Evolutionary conservation across 2,888 invertebrate genomes (phyloP).

Genomic region (Lomographa bimaculata): DNA sequence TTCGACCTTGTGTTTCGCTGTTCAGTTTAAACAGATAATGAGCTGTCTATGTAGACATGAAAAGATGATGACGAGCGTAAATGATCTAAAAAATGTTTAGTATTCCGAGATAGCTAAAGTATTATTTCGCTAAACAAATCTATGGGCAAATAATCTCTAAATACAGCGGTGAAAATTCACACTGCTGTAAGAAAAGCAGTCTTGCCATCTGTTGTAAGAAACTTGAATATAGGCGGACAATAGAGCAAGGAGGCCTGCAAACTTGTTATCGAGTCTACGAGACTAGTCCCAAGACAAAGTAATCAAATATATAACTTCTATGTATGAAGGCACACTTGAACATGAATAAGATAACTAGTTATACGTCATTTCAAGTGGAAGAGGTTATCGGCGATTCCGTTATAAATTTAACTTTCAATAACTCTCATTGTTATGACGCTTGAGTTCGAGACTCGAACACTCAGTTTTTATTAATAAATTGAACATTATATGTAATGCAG

Average conservation of each 20-base stretch:
- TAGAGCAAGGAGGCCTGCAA: slow-evolving; percentile 12
- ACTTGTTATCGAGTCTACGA: slow-evolving; percentile 18
- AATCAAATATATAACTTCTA: slow-evolving; percentile 10
- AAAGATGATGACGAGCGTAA: slow-evolving; percentile 6
- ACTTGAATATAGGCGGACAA: slow-evolving; percentile 9
- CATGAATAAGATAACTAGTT: slow-evolving; percentile 13
- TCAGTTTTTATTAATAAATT: not conserved
- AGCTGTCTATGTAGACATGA: slow-evolving; percentile 11
- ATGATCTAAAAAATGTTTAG: slow-evolving; percentile 7
- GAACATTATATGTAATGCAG: no score
- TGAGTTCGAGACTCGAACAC: not conserved
- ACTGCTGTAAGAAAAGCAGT: no score
- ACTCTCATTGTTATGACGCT: not conserved
- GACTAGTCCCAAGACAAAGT: slow-evolving; percentile 17
- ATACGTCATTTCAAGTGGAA: not conserved
- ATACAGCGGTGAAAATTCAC: not conserved
- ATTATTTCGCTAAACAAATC: not conserved
- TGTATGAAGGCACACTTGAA: slow-evolving; percentile 3
- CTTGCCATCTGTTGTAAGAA: slow-evolving; percentile 5
- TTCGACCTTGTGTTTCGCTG: slow-evolving; percentile 19
- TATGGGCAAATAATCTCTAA: slow-evolving; percentile 2
- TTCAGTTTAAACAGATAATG: slow-evolving; percentile 16
- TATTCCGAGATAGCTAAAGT: not conserved
- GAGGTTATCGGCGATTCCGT: slow-evolving; percentile 7
- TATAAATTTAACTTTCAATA: slow-evolving; percentile 2